A percentile compares a stretch with the other conserved stretches of the same genome.
Conservation (phyloP, 1,140 invertebrate genomes). For the Danaus melanippus region DNA sequence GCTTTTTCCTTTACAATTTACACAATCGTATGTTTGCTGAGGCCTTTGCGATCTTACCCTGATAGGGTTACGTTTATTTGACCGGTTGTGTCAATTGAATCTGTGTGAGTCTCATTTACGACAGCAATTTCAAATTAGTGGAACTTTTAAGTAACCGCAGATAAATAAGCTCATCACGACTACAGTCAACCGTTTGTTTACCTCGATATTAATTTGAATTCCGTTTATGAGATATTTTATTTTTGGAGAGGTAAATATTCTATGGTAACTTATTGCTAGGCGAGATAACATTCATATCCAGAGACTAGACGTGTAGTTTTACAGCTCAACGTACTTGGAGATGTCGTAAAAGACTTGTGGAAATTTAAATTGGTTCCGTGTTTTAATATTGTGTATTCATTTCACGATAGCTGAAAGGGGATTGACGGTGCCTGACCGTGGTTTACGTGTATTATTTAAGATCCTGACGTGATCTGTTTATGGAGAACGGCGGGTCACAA, state of each 20-base stretch:
- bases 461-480: constrained; percentile 53
- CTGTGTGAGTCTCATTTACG: constrained; percentile 24
- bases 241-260: too few relatives aligned
- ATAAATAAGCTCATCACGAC: not conserved
- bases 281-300: too few relatives aligned
- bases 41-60: constrained; percentile 54
- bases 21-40: constrained; percentile 43
- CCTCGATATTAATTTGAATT: constrained; percentile 2
- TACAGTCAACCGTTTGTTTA: not conserved
- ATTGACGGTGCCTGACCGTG: constrained; percentile 33
- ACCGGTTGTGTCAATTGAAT: constrained; percentile 45
- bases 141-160: constrained; percentile 17
- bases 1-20: constrained; percentile 49
- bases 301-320: constrained; percentile 8
- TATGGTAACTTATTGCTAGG: too few relatives aligned
- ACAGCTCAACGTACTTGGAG: constrained; percentile 14
- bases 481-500: constrained; percentile 46
- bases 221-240: not conserved
- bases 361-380: constrained; percentile 31
- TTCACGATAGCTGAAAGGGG: constrained; percentile 33
- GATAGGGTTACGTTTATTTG: constrained; percentile 52
- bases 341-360: constrained; percentile 14
- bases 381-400: constrained; percentile 39
- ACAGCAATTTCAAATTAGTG: constrained; percentile 32
- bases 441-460: constrained; percentile 50